Conservation (phyloP, 2,888 invertebrate genomes). For the Osedax frankpressi region DNA sequence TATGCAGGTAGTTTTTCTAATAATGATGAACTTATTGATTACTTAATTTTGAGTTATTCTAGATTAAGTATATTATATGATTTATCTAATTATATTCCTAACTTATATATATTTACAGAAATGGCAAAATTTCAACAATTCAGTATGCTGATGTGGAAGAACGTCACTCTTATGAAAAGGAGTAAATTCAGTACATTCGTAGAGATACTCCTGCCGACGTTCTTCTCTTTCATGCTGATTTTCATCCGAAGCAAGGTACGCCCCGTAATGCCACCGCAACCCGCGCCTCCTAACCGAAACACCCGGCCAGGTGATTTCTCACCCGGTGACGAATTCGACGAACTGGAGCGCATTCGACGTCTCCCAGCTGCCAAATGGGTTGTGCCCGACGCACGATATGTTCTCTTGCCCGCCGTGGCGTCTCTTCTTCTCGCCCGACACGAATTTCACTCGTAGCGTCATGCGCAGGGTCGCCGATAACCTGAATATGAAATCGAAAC, state of each 20-base stretch:
- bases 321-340: not conserved
- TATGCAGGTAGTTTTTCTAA: too few relatives aligned
- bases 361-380: not conserved
- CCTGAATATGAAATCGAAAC: not conserved
- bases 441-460: not conserved
- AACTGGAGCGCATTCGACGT: not conserved
- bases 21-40: too few relatives aligned
- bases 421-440: conserved; percentile 8
- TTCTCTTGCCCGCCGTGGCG: not conserved
- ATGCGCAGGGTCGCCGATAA: not conserved
- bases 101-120: not conserved
- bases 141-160: conserved; percentile 67
- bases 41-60: too few relatives aligned
- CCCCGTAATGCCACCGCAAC: too few relatives aligned
- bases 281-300: too few relatives aligned
- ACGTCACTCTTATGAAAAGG: conserved; percentile 63
- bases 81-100: too few relatives aligned
- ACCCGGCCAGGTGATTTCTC: not conserved
- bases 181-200: conserved; percentile 57
- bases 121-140: conserved; percentile 46
- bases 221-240: conserved; percentile 53
- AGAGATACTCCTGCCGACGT: conserved; percentile 51
- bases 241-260: conserved; percentile 58
- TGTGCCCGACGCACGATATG: not conserved
- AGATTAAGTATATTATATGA: too few relatives aligned